Evolutionary conservation across 1,140 invertebrate species (phyloP).

Genomic region (Panagrolaimus sp.): DNA sequence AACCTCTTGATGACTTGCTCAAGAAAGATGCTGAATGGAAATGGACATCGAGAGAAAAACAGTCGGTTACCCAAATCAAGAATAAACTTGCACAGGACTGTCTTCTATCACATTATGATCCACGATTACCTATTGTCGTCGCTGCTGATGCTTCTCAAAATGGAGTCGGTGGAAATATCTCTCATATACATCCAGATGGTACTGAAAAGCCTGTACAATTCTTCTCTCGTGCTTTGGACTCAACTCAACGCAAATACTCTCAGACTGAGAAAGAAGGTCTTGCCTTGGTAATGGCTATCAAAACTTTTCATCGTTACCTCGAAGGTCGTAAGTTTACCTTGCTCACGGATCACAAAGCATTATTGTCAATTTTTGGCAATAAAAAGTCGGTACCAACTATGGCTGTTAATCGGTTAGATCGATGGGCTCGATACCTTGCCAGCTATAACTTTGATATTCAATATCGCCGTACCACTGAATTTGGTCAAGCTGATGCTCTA

Average conservation of each 20-base stretch:
- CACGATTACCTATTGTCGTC: constrained; percentile 58
- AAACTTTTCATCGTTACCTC: constrained; percentile 61
- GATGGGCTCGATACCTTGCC: constrained; percentile 19
- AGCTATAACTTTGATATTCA: constrained; percentile 24
- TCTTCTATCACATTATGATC: constrained; percentile 60
- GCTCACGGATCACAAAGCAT: constrained; percentile 45
- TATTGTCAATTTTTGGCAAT: constrained; percentile 25
- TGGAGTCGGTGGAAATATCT: constrained; percentile 63
- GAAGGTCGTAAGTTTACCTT: constrained; percentile 60
- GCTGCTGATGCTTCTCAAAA: constrained; percentile 63
- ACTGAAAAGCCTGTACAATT: constrained; percentile 62
- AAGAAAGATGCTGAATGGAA: constrained; percentile 32
- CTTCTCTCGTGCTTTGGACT: not conserved
- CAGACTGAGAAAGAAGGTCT: constrained; percentile 64
- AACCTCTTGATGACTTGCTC: constrained; percentile 33
- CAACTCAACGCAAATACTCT: constrained; percentile 55
- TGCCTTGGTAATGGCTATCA: constrained; percentile 59
- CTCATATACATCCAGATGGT: constrained; percentile 58
- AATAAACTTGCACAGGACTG: constrained; percentile 41
- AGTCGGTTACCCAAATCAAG: constrained; percentile 54
- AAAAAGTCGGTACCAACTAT: not conserved
- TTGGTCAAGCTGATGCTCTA: constrained; percentile 29
- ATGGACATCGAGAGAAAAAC: constrained; percentile 33
- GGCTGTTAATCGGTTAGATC: not conserved
- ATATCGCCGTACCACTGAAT: constrained; percentile 17